Conservation (phyloP, 2,113 vertebrate genomes). For the Opisthocomus hoazin region DNA sequence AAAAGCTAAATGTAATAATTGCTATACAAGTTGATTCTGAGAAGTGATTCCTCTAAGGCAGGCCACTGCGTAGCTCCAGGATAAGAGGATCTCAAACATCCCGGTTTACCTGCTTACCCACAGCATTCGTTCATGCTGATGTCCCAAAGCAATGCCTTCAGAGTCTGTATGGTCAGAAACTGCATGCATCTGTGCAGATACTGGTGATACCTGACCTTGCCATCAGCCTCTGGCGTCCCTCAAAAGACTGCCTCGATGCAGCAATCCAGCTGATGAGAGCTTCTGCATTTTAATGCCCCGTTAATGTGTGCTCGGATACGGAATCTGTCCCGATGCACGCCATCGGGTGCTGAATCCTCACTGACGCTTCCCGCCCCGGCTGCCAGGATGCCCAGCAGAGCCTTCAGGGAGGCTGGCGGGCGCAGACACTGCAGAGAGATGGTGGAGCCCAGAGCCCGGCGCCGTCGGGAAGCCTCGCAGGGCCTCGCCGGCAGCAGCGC, state of each 20-base stretch:
- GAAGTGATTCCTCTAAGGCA: background rate
- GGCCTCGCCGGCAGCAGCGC: background rate
- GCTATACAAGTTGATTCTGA: background rate
- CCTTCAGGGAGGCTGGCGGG: rapidly evolving
- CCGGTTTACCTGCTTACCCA: background rate
- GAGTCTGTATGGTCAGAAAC: background rate
- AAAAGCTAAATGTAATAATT: background rate
- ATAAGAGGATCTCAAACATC: background rate
- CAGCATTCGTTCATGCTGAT: background rate
- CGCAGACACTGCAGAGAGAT: background rate
- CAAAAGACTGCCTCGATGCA: background rate
- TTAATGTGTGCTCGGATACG: rapidly evolving
- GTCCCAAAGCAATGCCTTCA: background rate
- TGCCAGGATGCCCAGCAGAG: background rate
- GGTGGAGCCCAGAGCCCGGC: too few relatives aligned
- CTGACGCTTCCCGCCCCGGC: background rate
- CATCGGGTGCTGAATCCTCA: background rate
- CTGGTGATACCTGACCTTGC: background rate
- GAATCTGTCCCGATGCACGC: background rate
- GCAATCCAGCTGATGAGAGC: background rate
- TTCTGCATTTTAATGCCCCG: background rate
- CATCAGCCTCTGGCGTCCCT: background rate
- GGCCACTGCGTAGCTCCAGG: background rate
- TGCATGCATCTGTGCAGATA: background rate
- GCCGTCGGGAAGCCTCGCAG: rapidly evolving